These are phyloP conservation scores for Phocoena phocoena DNA, from an alignment of 2,113 vertebrate species.

Conservation along the genomic window DNA sequence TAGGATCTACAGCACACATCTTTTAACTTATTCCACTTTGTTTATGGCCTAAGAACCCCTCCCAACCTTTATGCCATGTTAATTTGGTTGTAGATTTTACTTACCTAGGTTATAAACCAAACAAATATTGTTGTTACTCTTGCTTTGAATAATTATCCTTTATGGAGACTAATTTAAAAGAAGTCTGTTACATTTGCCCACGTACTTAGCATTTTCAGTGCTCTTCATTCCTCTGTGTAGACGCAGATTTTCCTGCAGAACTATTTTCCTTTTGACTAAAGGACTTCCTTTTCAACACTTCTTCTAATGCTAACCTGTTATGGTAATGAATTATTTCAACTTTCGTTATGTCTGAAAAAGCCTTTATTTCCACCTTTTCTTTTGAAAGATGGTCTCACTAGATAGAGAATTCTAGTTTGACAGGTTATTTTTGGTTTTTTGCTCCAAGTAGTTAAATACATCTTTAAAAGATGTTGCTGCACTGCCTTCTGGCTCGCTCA, in stretches of 20 bases:
- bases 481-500: not conserved
- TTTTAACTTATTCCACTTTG: not conserved
- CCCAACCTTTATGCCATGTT: not conserved
- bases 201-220: not conserved
- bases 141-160: not conserved
- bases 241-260: not conserved
- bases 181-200: not conserved
- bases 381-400: not conserved
- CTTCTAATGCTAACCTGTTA: not conserved
- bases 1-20: not conserved
- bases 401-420: not conserved
- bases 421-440: not conserved
- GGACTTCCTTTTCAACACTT: not conserved
- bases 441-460: not conserved
- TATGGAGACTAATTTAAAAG: not conserved
- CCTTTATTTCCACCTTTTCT: not conserved
- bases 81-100: not conserved
- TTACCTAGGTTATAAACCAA: not conserved
- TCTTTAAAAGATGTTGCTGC: not conserved
- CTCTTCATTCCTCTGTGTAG: not conserved
- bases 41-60: not conserved
- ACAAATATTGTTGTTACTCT: not conserved
- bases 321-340: not conserved
- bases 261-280: not conserved
- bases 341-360: not conserved